These are phyloP conservation scores for Kryptolebias ocellatus DNA, from an alignment of 2,797 vertebrate species.

Conservation along the genomic window DNA sequence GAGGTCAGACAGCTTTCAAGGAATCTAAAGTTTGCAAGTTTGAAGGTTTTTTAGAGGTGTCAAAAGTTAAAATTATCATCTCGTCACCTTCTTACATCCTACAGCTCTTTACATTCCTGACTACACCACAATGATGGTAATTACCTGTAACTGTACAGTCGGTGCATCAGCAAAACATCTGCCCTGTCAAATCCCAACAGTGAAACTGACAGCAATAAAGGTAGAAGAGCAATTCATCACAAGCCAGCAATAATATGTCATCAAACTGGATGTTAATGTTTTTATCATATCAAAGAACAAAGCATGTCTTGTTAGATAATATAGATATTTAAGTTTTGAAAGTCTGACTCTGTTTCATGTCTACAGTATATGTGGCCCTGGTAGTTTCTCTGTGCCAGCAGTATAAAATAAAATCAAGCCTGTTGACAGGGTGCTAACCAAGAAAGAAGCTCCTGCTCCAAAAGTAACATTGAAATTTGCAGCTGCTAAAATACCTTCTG, in stretches of 20 bases:
- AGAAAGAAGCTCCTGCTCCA: too few species aligned
- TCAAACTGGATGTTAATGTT: slow-evolving; percentile 14
- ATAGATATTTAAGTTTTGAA: slow-evolving; percentile 6
- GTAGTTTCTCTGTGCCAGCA: too few species aligned
- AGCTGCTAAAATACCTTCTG: too few species aligned
- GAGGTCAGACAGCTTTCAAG: not conserved
- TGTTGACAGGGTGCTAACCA: too few species aligned
- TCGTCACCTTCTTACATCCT: slow-evolving; percentile 1
- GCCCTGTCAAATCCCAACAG: not conserved
- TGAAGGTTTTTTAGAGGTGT: not conserved
- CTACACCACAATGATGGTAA: slow-evolving; percentile 8
- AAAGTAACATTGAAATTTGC: too few species aligned
- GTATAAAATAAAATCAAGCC: too few species aligned
- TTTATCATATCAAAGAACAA: slow-evolving; percentile 27
- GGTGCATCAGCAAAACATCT: slow-evolving; percentile 5
- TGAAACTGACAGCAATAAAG: not conserved
- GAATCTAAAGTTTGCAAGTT: too few species aligned
- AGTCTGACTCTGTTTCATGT: slow-evolving; percentile 8
- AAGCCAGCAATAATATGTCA: not conserved
- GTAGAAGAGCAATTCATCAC: not conserved
- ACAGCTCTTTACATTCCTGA: not conserved
- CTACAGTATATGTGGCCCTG: too few species aligned
- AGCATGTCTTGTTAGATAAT: not conserved
- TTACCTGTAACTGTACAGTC: slow-evolving; percentile 7
- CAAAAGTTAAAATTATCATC: slow-evolving; percentile 4